Base-by-base conservation (phyloP, 2,797 vertebrate species). In the Myotis pilosus region DNA sequence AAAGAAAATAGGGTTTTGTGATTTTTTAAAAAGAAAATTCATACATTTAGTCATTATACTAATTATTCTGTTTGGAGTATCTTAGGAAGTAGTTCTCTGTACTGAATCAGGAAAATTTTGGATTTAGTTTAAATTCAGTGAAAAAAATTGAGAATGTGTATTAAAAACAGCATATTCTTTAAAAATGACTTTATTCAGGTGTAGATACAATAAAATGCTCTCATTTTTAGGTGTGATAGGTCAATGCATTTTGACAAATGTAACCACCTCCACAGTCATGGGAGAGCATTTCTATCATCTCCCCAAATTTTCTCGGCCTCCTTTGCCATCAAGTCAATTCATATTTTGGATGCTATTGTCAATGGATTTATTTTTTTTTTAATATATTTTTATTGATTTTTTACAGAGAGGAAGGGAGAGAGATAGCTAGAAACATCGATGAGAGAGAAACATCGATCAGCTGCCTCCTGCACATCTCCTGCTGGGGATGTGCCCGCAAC, bases 1-100 rank as follows among this genome's bases (percentile, higher is more conserved):
- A 97, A 89, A 81, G 41, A n/a, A 75, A 47, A 23, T 30, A 84
- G 33, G 28, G 55, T 36, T 91, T 84, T 71, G 25, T 75, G 64
- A 62, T 81, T 72, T 33, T 84, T 68, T 9, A 23, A 22, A 33
- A 41, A 87, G 44, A 23, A 82, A 92, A 55, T 38, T 25, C 1
- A 33, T 60, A 47, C 28, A 47, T 82, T 47, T 23, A 89, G 12
- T 86, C 23, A 17, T 47, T 78, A 23, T 9, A 62, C 3, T 85
- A 15, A 57, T 75, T 72, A 81, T 69, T 85, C 68, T 75, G 25
- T 75, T 85, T 87, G 15, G 38, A 60, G 0, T 80, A 47, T 85
- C 49, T 69, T 81, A 47, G 36, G 38, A 44, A 91, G 30, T 60
- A 60, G 38, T 44, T 83, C 23, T 95, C 57, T 89, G 55, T 69